These are phyloP conservation scores for Clitarchus hookeri DNA, from an alignment of 2,888 invertebrate genomes.

Conservation along the genomic window DNA sequence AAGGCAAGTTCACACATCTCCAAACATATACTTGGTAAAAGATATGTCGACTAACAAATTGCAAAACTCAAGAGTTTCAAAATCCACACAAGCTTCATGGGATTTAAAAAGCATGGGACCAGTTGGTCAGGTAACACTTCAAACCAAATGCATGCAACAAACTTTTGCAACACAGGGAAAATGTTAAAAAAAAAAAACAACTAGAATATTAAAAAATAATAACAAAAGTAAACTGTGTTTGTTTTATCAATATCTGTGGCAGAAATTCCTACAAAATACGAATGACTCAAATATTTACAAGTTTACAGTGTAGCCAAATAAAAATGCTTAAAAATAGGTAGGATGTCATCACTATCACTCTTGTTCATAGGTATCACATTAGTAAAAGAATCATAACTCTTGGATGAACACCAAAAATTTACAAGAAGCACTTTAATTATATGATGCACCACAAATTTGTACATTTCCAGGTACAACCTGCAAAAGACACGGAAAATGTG, in stretches of 20 bases:
- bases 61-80: background rate
- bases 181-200: no score
- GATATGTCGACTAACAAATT: background rate
- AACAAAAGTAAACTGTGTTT: no score
- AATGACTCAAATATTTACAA: background rate
- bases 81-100: background rate
- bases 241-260: no score
- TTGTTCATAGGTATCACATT: no score
- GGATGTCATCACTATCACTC: no score
- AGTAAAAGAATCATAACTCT: no score
- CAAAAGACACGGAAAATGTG: no score
- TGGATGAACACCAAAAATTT: no score
- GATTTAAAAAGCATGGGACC: constrained; percentile 6
- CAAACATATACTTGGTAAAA: background rate
- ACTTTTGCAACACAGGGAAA: background rate
- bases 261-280: background rate
- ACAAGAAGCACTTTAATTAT: no score
- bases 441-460: no score
- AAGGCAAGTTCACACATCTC: background rate
- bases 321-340: background rate
- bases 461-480: no score
- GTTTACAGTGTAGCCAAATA: background rate
- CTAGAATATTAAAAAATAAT: no score
- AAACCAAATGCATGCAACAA: constrained; percentile 14
- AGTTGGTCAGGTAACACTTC: constrained; percentile 4